phyloP scores from a whole-genome alignment of 2,888 invertebrate genomes.

The Strigamia transsilvanica region DNA sequence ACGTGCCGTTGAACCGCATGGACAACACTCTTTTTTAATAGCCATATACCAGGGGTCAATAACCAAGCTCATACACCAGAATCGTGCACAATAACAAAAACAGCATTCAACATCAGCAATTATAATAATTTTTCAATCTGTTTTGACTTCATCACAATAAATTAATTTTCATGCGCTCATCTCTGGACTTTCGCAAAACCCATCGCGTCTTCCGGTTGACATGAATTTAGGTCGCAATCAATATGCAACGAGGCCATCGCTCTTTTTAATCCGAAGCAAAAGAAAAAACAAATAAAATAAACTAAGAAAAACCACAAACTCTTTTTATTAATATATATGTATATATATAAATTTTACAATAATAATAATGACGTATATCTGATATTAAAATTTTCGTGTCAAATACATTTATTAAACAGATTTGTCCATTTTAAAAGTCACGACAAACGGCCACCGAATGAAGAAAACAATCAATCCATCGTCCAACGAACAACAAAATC shows the following conservation, averaged over 20 bases:
- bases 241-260: background rate
- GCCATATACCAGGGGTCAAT: background rate
- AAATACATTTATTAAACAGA: slow-evolving; percentile 38
- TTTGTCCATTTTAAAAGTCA: slow-evolving; percentile 18
- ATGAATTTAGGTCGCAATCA: background rate
- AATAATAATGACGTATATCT: slow-evolving; percentile 47
- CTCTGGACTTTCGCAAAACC: background rate
- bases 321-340: slow-evolving; percentile 14
- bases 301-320: slow-evolving; percentile 13
- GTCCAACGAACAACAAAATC: slow-evolving; percentile 46
- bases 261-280: background rate
- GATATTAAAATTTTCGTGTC: slow-evolving; percentile 35
- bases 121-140: background rate
- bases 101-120: too few species aligned
- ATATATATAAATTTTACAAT: slow-evolving; percentile 35
- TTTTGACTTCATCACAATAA: background rate
- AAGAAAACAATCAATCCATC: slow-evolving; percentile 11
- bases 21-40: slow-evolving; percentile 25
- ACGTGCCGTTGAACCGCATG: slow-evolving; percentile 4
- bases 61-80: background rate
- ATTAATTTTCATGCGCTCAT: background rate
- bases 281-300: background rate
- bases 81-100: too few species aligned
- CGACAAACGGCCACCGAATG: slow-evolving; percentile 43
- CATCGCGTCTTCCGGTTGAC: background rate